Percentiles rank a stretch among this genome's conserved stretches.
Evolutionary conservation across 1,140 invertebrate genomes (phyloP).

Genomic region (Aphelenchoides besseyi): DNA sequence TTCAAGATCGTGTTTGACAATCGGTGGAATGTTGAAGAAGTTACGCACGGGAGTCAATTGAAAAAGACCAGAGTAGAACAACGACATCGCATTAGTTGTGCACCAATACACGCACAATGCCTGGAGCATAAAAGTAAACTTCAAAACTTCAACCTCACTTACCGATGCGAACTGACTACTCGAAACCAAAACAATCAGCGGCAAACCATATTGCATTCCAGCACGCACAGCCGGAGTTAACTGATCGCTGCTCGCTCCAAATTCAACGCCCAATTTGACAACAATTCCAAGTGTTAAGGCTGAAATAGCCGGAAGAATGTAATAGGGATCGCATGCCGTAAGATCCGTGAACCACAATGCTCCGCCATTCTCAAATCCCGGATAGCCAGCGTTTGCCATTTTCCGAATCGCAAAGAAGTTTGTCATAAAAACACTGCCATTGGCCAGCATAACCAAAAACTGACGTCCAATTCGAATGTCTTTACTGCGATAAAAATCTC

Average conservation of each 20-base stretch:
- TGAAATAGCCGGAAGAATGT: conserved; percentile 79
- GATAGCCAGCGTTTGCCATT: conserved; percentile 45
- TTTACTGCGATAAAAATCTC: conserved; percentile 52
- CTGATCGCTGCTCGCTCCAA: conserved; percentile 37
- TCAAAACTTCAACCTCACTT: too few species aligned
- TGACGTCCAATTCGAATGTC: conserved; percentile 49
- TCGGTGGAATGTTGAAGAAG: conserved; percentile 75
- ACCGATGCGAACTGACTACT: conserved; percentile 82
- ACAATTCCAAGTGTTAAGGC: conserved; percentile 75
- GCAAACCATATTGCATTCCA: conserved; percentile 66
- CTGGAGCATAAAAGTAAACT: conserved; percentile 63
- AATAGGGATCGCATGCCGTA: conserved; percentile 83
- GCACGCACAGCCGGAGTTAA: conserved; percentile 45
- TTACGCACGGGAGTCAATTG: conserved; percentile 73
- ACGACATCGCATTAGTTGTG: conserved; percentile 80
- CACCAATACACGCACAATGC: conserved; percentile 86
- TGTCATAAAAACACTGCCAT: conserved; percentile 55
- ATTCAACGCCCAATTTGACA: conserved; percentile 68
- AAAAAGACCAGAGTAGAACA: conserved; percentile 77
- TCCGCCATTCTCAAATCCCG: conserved; percentile 72
- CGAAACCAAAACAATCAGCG: conserved; percentile 78
- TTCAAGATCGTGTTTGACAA: conserved; percentile 68
- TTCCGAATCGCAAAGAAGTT: conserved; percentile 60
- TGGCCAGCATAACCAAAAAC: conserved; percentile 47
- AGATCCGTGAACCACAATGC: conserved; percentile 88